These are phyloP conservation scores for Scaptomyza parva DNA, from an alignment of 2,888 invertebrate species.

Conservation along the genomic window DNA sequence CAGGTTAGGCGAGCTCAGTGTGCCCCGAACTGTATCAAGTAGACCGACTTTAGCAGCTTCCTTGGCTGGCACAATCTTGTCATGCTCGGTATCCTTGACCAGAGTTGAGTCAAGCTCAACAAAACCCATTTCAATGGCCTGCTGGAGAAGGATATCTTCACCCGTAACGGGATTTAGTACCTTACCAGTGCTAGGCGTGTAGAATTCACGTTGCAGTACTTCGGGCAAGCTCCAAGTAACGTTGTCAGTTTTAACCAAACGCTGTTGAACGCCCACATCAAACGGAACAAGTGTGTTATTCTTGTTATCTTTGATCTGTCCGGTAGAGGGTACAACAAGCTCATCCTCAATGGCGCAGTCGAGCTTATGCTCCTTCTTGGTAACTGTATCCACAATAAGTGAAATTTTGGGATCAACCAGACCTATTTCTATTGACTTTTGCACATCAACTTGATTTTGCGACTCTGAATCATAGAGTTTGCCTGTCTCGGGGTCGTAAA, in stretches of 20 bases:
- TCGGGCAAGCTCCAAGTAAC: conserved; percentile 90
- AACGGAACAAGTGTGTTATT: conserved; percentile 89
- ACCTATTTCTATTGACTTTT: conserved; percentile 91
- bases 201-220: conserved; percentile 91
- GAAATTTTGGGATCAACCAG: conserved; percentile 93
- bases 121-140: conserved; percentile 90
- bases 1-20: conserved; percentile 89
- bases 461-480: conserved; percentile 90
- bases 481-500: conserved; percentile 89
- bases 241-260: conserved; percentile 89
- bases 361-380: conserved; percentile 89
- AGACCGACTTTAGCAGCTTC: conserved; percentile 90
- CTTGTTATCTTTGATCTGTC: conserved; percentile 90
- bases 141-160: conserved; percentile 89
- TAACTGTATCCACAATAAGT: conserved; percentile 91
- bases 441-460: conserved; percentile 89
- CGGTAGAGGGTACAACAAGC: conserved; percentile 89
- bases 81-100: conserved; percentile 90
- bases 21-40: conserved; percentile 89
- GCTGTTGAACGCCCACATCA: conserved; percentile 89
- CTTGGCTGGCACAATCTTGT: conserved; percentile 88
- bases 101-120: conserved; percentile 90
- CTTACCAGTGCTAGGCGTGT: conserved; percentile 89
- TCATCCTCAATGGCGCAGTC: conserved; percentile 90
- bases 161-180: conserved; percentile 92